Base-by-base conservation (phyloP, 1,140 invertebrate genomes). In the Chironomus tepperi region DNA sequence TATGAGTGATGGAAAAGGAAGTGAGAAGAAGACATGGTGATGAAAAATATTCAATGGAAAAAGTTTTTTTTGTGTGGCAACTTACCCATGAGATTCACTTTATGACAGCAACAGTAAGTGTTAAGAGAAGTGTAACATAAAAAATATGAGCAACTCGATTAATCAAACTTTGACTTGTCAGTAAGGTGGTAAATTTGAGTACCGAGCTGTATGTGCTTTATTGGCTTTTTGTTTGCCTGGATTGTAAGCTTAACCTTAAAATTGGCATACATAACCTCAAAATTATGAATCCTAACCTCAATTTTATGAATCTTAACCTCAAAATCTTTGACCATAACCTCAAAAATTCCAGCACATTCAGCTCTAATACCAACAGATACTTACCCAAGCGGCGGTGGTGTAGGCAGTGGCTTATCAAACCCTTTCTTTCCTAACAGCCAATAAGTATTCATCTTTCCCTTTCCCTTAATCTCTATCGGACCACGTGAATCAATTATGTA, bases 341-440 rank as follows among this genome's bases (percentile, higher is more conserved):
- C 34, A 67, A 19, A 67, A 34, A 72, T 57, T 57, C 47, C 15
- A n/a, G 12, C n/a, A n/a, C 19, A 75, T 74, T 18, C 57, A 47
- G 18, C 2, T 21, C 9, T 21, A 74, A 42, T 9, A 57, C 7
- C 10, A 57, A 72, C 74, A 19, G 73, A 57, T 42, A 84, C 87
- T 89, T 83, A 93, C 92, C 89, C 89, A 47, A 93, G 85, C 2
- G 90, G 87, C 5, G 92, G 91, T 73, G 93, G 92, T 42, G 85
- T 86, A 8, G 94, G 94, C 9, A 96, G 84, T 34, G 89, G 86
- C 83, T 95, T 95, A 77, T 93, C 89, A 80, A 96, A 96, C 21
- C 92, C 93, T 72, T 92, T 89, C 83, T 93, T 94, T 73, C 94
- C 93, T 42, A 93, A 84, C 70, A 97, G 84, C 94, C 94, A 97